Base-by-base conservation (phyloP, 2,888 invertebrate species). In the Aphodius sticticus region DNA sequence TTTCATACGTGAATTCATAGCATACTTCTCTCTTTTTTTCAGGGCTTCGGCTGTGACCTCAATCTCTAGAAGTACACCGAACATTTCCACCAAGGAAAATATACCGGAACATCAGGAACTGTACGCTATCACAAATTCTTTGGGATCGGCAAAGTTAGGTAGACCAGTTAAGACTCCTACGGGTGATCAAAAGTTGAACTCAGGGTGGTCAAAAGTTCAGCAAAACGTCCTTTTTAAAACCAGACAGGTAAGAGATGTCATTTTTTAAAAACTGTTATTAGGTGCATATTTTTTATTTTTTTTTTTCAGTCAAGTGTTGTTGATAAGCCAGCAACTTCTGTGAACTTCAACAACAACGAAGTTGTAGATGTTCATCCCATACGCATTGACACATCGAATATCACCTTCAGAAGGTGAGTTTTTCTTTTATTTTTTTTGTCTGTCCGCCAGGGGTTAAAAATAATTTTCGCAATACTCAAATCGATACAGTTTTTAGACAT, bases 341-440 rank as follows among this genome's bases (percentile, higher is more conserved):
- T 74, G 6, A 74, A 74, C 12, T 36, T 35, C 16, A 74, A 74
- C 74, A 74, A 74, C 74, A 74, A 74, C 7, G 74, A 74, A 74
- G 36, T 74, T 26, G 6, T 74, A 16, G 74, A 26, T 9, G 74
- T 6, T 3, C n/a, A 74, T 0, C 16, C 26, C n/a, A 16, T n/a
- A 74, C 36, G 14, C 26, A 16, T 74, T n/a, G 16, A 35, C 7
- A 26, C 74, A 36, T n/a, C 74, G 12, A 35, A 35, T 26, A 26
- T 74, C 6, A 74, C 74, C 4, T n/a, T 74, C n/a, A 74, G 74
- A 26, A 74, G 74, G 74, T 74, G 36, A 74, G 74, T 74, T 74
- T 74, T 74, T 74, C 16, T 74, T 70, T 6, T 16, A 70, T 9
- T 16, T 70, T 4, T 7, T 70, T 70, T 70, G 9, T 70, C 9